Evolutionary conservation across 2,113 vertebrate genomes (phyloP).

Genomic region (Ceyx melanurus): DNA sequence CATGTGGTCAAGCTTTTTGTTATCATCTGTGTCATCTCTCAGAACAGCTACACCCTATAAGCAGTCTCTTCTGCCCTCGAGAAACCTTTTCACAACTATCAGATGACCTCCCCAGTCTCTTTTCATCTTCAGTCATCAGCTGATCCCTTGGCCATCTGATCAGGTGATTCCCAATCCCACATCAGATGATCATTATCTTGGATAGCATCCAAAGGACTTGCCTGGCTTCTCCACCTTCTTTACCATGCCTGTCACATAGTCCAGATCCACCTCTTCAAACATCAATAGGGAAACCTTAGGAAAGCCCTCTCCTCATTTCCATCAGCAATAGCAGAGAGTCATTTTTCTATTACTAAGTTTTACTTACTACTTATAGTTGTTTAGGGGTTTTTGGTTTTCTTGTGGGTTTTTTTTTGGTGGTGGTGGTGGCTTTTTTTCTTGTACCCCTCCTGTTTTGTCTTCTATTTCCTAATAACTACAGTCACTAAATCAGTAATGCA

Average conservation of each 20-base stretch:
- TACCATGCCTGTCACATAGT: neutral
- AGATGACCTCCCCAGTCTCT: neutral
- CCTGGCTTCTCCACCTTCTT: neutral
- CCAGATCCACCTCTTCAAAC: neutral
- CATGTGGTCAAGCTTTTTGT: neutral
- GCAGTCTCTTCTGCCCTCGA: neutral
- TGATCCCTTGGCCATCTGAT: neutral
- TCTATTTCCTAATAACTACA: neutral
- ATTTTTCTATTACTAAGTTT: neutral
- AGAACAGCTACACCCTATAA: neutral
- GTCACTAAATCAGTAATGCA: neutral
- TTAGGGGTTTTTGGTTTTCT: too few relatives aligned
- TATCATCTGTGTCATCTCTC: neutral
- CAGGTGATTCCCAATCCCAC: neutral
- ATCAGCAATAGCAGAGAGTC: neutral
- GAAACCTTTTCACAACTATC: neutral
- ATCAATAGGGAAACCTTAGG: accelerated
- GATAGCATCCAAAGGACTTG: neutral
- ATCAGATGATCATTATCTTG: neutral
- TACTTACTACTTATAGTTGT: too few relatives aligned
- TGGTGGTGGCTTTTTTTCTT: neutral
- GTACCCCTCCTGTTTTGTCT: neutral
- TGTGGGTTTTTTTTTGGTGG: too few relatives aligned
- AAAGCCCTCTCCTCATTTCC: neutral
- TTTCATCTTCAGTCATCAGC: neutral